Base-by-base conservation (phyloP, 2,888 invertebrate genomes). In the Orthonychiurus folsomi region DNA sequence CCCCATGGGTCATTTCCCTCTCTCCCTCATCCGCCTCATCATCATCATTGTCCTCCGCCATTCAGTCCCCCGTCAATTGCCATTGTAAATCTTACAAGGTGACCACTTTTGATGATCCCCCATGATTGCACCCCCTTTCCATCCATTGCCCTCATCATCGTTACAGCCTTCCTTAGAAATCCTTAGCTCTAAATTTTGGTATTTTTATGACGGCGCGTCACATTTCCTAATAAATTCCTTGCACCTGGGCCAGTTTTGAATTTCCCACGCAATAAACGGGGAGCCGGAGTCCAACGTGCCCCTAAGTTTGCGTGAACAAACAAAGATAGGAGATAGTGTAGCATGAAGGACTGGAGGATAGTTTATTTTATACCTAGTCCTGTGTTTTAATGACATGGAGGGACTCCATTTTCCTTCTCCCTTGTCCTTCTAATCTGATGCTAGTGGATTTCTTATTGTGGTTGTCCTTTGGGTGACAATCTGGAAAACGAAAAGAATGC, bases 41-140 rank as follows among this genome's bases (percentile, higher is more conserved):
- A 52, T 52, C 24, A 52, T 52, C 24, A 23, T 23, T 21, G 21
- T 52, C 52, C 21, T 52, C 21, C 20, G 9, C 52, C 9, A 20
- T 52, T 20, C 52, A 52, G 5, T 23, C 52, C n/a, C n/a, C n/a
- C n/a, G n/a, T 21, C 24, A 23, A 52, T 52, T 20, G 24, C 52
- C 20, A 52, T 52, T 52, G 52, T 52, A 52, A 52, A 52, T 52
- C 52, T 52, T 52, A 9, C 24, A 15, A 15, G 37, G 5, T 37
- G 37, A 37, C 37, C 37, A 37, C 37, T 37, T 37, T 37, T 37
- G 37, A 37, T 37, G 37, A 37, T 37, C 15, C 37, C 15, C 37
- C 15, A 37, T 37, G 5, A 37, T 37, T 37, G 37, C 37, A n/a
- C n/a, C n/a, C n/a, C n/a, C n/a, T n/a, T n/a, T n/a, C n/a, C n/a